phyloP scores from a whole-genome alignment of 2,113 vertebrate species.

The Sprattus sprattus region DNA sequence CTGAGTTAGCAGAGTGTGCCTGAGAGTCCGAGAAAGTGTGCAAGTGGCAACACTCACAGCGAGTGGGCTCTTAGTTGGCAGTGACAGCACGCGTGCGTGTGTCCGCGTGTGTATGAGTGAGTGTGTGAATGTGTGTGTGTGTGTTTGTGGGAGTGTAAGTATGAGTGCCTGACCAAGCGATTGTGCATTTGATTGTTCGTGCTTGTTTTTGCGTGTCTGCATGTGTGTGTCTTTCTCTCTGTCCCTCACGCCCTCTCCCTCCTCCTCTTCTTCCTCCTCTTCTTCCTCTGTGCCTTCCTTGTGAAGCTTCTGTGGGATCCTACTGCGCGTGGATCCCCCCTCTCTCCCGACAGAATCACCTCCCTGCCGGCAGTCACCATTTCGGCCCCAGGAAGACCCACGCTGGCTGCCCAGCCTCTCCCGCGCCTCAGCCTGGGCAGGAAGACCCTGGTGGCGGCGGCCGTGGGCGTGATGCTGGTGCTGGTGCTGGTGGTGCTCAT shows the following conservation, averaged over 20 bases:
- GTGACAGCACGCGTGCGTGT: conserved; percentile 28
- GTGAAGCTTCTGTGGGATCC: conserved; percentile 17
- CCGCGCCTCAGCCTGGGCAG: conserved; percentile 91
- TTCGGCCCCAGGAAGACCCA: conserved; percentile 85
- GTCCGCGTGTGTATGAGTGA: conserved; percentile 18
- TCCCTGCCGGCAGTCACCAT: conserved; percentile 83
- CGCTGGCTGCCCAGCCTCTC: conserved; percentile 85
- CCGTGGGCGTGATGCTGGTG: conserved; percentile 93
- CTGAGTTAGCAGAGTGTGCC: conserved; percentile 43
- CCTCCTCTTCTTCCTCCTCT: conserved; percentile 45
- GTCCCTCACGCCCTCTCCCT: conserved; percentile 61
- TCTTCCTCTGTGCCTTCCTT: background rate
- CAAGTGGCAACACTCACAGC: conserved; percentile 51
- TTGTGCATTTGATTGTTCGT: conserved; percentile 12
- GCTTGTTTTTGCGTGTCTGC: conserved; percentile 39
- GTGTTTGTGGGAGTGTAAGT: conserved; percentile 59
- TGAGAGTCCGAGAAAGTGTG: conserved; percentile 40
- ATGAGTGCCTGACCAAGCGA: conserved; percentile 15
- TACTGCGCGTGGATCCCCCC: conserved; percentile 11
- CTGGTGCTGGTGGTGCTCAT: conserved; percentile 94
- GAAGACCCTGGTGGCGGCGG: conserved; percentile 91
- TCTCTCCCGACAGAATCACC: conserved; percentile 53
- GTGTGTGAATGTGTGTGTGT: conserved; percentile 48
- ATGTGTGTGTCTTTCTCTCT: conserved; percentile 68
- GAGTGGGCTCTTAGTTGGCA: background rate